Base-by-base conservation (phyloP, 2,888 invertebrate genomes). In the Rotaria socialis region DNA sequence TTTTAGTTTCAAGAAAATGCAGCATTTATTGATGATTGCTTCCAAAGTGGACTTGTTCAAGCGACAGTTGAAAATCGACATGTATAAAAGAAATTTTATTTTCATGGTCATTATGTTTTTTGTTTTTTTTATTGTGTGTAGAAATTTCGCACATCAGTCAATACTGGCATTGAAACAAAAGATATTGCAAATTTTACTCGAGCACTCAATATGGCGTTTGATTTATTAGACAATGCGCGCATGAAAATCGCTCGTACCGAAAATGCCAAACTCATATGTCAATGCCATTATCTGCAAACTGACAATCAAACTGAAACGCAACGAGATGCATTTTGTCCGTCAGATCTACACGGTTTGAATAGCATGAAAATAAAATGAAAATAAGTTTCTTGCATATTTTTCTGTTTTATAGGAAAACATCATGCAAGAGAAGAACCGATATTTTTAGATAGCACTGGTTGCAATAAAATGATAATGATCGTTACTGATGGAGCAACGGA, bases 401-500 rank as follows among this genome's bases (percentile, higher is more conserved):
- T 11, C 16, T 86, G 4, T 56, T 52, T 87, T 88, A 52, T 55
- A 88, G 87, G 58, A 86, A 75, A 80, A 88, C 8, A 86, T 88
- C 41, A 74, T 87, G 3, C 85, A 86, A 8, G 60, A 50, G 58
- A 67, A 85, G 56, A 85, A 50, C 47, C 41, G 22, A 52, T 19
- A 35, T 55, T 74, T 75, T 35, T 85, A n/a, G 85, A 88, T 87
- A 87, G 87, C 22, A 87, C 87, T 6, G 89, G 96, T 90, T 99
- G 99, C 90, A 99, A 99, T 92, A 95, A 97, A 92, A 97, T 97
- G 55, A 97, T 99, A 89, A 97, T 99, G 97, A 92, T 99, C 89
- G 94, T 99, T 89, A 97, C 98, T n/a, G 99, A 99, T 91, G 98
- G 98, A 16, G 96, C 97, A 27, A 96, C 97, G 84, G 95, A 96